Percentiles rank a stretch among this genome's conserved stretches.
Evolutionary conservation across 2,888 invertebrate genomes (phyloP).

Genomic region (Aphodius granarius): DNA sequence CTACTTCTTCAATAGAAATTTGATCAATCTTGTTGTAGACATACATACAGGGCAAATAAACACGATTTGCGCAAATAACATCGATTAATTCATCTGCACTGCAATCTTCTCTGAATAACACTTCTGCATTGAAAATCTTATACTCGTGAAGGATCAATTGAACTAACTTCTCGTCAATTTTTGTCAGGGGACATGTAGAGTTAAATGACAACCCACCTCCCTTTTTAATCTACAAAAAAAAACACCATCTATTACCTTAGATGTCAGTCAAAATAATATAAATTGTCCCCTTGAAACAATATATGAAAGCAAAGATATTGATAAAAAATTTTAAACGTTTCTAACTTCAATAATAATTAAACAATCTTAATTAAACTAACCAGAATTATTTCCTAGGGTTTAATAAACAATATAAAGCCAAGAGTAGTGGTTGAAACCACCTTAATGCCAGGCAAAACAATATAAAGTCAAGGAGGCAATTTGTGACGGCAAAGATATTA

Average conservation of each 20-base stretch:
- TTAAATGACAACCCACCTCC: constrained; percentile 97
- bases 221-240: constrained; percentile 74
- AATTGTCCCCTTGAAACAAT: too few relatives aligned
- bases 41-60: constrained; percentile 96
- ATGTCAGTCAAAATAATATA: constrained; percentile 12
- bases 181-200: constrained; percentile 90
- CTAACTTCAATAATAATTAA: too few relatives aligned
- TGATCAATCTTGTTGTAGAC: constrained; percentile 99
- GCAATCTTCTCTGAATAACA: constrained; percentile 94
- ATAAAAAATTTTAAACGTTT: neutral
- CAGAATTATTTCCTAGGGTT: too few relatives aligned
- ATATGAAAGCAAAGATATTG: constrained; percentile 1
- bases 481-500: too few relatives aligned
- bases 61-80: constrained; percentile 93
- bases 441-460: too few relatives aligned
- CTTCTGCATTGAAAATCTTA: constrained; percentile 95
- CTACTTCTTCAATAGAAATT: constrained; percentile 97
- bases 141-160: constrained; percentile 98
- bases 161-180: constrained; percentile 95
- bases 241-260: too few relatives aligned
- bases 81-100: constrained; percentile 97
- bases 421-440: too few relatives aligned
- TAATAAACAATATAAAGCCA: too few relatives aligned
- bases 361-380: too few relatives aligned
- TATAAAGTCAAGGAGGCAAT: too few relatives aligned